Base-by-base conservation (phyloP, 1,140 invertebrate genomes). In the Bombus balteatus region DNA sequence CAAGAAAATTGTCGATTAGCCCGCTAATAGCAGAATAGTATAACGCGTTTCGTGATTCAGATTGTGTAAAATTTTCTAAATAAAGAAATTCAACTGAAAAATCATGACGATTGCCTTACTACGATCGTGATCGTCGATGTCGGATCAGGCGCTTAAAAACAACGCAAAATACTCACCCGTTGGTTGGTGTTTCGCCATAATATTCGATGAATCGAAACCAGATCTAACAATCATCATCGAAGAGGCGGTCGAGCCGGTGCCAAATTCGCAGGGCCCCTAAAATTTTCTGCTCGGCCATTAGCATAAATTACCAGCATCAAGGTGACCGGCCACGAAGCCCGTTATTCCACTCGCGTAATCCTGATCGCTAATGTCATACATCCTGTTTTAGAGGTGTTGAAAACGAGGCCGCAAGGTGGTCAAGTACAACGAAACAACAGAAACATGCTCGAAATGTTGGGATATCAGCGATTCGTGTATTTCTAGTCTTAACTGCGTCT, bases 281-380 rank as follows among this genome's bases (percentile, higher is more conserved):
- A 90, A 86, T 81, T 90, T 90, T 85, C 71, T 84, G 80, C 74
- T 75, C 86, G 88, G 74, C 89, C 89, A 93, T 93, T 93, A 93
- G 92, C 92, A 93, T 93, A 93, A 93, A 93, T 93, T 93, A 93
- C 81, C 82, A 34, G 76, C 78, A 81, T 89, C 88, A 91, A 87
- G 89, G 91, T 87, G 88, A 91, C 87, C 83, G 81, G 66, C 59
- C 62, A 68, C 78, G 76, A 66, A 86, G 87, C 77, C 84, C 71
- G 83, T 91, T 85, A 90, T 90, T 91, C 85, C 41, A 68, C 78
- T 79, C 76, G 83, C 86, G 77, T 88, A 92, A 90, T 91, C 74
- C 73, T 79, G 72, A 74, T 83, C 84, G 84, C 83, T 94, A 93
- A 94, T 93, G 89, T 91, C 92, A 92, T 92, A 93, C 79, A 94